phyloP scores from a whole-genome alignment of 2,888 invertebrate genomes.

The Formica aserva region DNA sequence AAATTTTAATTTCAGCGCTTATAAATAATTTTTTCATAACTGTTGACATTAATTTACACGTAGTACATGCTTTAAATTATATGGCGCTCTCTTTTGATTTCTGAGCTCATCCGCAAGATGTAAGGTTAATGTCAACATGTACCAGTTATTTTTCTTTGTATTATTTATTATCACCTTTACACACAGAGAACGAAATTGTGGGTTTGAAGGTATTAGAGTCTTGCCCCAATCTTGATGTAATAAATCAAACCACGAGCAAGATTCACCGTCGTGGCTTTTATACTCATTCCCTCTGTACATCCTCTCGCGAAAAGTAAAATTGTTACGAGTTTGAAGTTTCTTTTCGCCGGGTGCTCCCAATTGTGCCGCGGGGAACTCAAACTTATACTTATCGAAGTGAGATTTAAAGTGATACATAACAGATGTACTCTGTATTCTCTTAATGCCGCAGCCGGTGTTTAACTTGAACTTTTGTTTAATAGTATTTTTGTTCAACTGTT shows the following conservation, averaged over 20 bases:
- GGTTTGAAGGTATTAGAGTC: neutral
- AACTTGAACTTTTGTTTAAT: constrained; percentile 19
- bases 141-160: neutral
- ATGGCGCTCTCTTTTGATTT: too few relatives aligned
- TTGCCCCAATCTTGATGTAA: neutral
- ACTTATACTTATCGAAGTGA: constrained; percentile 37
- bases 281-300: constrained; percentile 12
- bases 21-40: neutral
- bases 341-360: constrained; percentile 11
- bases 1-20: neutral
- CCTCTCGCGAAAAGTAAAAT: constrained; percentile 37
- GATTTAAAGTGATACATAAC: constrained; percentile 47
- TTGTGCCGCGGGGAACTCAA: constrained; percentile 48
- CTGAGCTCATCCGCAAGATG: too few relatives aligned
- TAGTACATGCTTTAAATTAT: too few relatives aligned
- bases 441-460: constrained; percentile 11
- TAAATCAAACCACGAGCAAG: constrained; percentile 20
- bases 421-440: constrained; percentile 17
- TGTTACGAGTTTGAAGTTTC: constrained; percentile 44
- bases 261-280: constrained; percentile 32
- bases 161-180: neutral
- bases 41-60: too few relatives aligned
- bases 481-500: neutral
- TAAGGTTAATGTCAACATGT: neutral
- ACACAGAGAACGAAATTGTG: neutral